phyloP scores from a whole-genome alignment of 2,888 invertebrate species.

The Ichneumoninae sp. region DNA sequence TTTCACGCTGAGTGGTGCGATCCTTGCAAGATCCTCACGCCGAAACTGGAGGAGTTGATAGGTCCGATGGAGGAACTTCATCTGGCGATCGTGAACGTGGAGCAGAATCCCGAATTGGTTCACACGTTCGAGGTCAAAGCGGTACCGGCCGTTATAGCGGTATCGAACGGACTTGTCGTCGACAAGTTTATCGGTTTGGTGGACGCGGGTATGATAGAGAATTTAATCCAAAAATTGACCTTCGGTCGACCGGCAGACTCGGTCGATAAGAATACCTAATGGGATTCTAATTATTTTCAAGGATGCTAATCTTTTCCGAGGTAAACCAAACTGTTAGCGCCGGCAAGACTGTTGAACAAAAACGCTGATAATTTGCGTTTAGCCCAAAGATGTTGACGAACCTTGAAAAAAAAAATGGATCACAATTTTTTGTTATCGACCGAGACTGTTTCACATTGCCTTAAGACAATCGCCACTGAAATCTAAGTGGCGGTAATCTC shows the following conservation, averaged over 20 bases:
- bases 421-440: not conserved
- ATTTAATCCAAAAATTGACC: conserved; percentile 88
- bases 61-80: conserved; percentile 90
- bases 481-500: not conserved
- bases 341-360: not conserved
- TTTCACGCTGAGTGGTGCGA: conserved; percentile 97
- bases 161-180: conserved; percentile 92
- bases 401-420: not conserved
- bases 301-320: not conserved
- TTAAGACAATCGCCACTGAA: not conserved
- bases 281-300: not conserved
- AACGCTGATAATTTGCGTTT: not conserved
- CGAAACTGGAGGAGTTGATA: conserved; percentile 91
- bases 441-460: not conserved
- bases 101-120: conserved; percentile 92
- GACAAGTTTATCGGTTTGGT: conserved; percentile 96
- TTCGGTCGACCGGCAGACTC: conserved; percentile 52
- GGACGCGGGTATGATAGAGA: conserved; percentile 92
- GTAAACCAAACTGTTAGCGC: not conserved
- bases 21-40: conserved; percentile 94
- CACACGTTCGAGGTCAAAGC: conserved; percentile 94
- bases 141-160: conserved; percentile 93
- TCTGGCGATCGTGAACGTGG: conserved; percentile 93
- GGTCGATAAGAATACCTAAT: conserved; percentile 61
- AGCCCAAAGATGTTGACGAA: not conserved